Conservation (phyloP, 2,113 vertebrate species). For the Sterna hirundo region DNA sequence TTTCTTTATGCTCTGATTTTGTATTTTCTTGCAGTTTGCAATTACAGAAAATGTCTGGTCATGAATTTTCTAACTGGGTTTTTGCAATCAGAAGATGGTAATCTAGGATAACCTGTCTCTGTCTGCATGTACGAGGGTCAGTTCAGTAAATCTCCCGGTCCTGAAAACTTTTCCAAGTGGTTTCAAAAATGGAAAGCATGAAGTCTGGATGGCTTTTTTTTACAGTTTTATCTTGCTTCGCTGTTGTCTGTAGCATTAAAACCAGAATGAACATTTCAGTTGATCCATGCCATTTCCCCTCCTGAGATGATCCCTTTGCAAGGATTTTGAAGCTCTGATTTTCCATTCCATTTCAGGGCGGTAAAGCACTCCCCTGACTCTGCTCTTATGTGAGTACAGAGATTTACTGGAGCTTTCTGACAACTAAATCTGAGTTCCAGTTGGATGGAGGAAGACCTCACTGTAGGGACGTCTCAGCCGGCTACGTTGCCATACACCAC, state of each 20-base stretch:
- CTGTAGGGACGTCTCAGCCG: not conserved
- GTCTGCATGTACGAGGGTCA: not conserved
- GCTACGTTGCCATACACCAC: not conserved
- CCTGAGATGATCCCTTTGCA: not conserved
- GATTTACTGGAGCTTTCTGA: conserved; percentile 18
- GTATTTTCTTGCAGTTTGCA: not conserved
- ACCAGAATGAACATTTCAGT: not conserved
- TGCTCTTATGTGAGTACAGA: not conserved
- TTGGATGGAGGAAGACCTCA: not conserved
- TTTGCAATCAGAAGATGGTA: not conserved
- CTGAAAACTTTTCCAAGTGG: not conserved
- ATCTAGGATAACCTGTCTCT: not conserved
- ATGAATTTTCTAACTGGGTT: not conserved
- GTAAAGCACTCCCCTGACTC: not conserved
- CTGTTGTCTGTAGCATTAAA: not conserved
- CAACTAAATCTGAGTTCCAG: not conserved
- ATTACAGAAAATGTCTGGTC: not conserved
- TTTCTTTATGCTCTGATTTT: not conserved
- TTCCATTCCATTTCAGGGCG: conserved; percentile 16
- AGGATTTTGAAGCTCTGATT: conserved; percentile 15
- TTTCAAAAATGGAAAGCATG: not conserved
- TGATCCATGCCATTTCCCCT: not conserved
- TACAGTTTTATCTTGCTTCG: not conserved
- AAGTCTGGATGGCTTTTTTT: not conserved
- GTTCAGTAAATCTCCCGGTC: not conserved